Percentiles rank a stretch among this genome's conserved stretches.
These are phyloP conservation scores for Zygothrica quintamaculata DNA, from an alignment of 2,888 invertebrate species.

Conservation along the genomic window DNA sequence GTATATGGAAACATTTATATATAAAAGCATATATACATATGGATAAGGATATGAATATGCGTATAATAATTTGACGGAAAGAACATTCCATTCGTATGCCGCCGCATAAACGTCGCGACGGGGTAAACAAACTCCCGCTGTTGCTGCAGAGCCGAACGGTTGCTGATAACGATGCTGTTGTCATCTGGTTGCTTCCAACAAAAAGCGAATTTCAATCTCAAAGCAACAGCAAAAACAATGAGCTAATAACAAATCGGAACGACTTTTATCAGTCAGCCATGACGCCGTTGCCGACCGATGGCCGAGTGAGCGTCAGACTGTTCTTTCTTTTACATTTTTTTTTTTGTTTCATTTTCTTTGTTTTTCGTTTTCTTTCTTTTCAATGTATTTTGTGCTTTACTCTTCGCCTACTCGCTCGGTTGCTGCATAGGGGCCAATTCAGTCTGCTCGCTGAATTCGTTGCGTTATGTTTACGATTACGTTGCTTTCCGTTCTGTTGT, in stretches of 20 bases:
- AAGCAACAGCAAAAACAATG: conserved; percentile 53
- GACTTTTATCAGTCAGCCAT: conserved; percentile 65
- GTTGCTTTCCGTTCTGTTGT: conserved; percentile 63
- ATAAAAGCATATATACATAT: neutral
- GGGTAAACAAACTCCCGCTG: conserved; percentile 56
- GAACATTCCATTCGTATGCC: conserved; percentile 33
- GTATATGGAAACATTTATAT: conserved; percentile 18
- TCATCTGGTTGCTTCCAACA: conserved; percentile 25
- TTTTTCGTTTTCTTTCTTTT: conserved; percentile 9
- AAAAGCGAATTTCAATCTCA: conserved; percentile 40
- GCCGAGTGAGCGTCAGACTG: conserved; percentile 34
- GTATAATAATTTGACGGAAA: conserved; percentile 51
- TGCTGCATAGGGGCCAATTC: conserved; percentile 58
- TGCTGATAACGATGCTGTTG: conserved; percentile 38
- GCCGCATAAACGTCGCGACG: conserved; percentile 50
- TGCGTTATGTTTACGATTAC: conserved; percentile 66
- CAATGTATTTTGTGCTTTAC: conserved; percentile 32
- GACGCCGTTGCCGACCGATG: conserved; percentile 38
- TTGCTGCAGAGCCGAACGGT: conserved; percentile 2
- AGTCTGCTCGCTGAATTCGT: conserved; percentile 77
- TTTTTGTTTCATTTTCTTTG: conserved; percentile 29
- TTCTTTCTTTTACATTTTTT: conserved; percentile 14
- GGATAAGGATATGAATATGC: conserved; percentile 21
- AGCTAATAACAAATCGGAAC: conserved; percentile 61
- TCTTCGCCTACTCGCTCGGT: conserved; percentile 57